phyloP scores from a whole-genome alignment of 1,140 invertebrate genomes.

The Pantala flavescens region DNA sequence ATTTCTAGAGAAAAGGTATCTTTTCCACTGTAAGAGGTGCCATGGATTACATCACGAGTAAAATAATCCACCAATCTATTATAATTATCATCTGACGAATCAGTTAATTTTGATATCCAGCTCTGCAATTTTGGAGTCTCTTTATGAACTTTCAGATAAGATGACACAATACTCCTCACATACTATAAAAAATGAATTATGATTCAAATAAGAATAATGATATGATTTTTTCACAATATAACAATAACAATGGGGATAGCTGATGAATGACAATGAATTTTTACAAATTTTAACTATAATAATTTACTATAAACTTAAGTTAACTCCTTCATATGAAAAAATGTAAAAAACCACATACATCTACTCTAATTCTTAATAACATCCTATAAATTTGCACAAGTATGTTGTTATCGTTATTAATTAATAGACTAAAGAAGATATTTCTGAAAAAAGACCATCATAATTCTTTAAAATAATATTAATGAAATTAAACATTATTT shows the following conservation, averaged over 20 bases:
- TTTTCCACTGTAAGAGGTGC: background rate
- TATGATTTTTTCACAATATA: background rate
- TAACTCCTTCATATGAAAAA: background rate
- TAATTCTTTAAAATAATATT: too few species aligned
- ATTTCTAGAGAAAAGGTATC: background rate
- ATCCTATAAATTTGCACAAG: too few species aligned
- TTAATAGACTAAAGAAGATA: too few species aligned
- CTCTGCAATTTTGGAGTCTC: background rate
- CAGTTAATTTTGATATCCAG: background rate
- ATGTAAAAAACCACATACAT: background rate
- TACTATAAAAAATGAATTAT: background rate
- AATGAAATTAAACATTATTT: too few species aligned
- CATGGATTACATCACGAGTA: background rate
- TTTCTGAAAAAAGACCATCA: too few species aligned
- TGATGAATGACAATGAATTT: background rate
- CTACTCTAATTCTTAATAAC: too few species aligned
- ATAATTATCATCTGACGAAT: background rate
- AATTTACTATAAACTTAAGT: background rate
- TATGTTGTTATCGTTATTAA: too few species aligned
- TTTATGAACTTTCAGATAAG: background rate
- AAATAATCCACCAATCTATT: background rate
- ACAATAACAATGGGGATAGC: background rate
- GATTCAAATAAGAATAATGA: background rate
- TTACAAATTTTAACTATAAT: background rate
- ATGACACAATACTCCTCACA: background rate